phyloP scores from a whole-genome alignment of 2,113 vertebrate species.

The Tragelaphus imberbis region DNA sequence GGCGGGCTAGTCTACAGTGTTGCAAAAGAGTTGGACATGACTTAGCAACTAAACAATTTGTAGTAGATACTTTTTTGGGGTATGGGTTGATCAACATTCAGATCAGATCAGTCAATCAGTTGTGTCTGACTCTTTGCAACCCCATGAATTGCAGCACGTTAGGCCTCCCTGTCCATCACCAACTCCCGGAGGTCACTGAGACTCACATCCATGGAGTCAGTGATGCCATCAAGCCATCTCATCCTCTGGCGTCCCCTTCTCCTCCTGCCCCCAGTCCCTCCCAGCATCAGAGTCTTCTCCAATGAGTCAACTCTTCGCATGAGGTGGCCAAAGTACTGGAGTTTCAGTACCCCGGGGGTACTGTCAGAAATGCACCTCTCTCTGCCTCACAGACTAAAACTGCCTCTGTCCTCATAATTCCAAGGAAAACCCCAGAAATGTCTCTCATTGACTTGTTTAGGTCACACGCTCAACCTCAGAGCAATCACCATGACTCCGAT shows the following conservation, averaged over 20 bases:
- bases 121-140: no score
- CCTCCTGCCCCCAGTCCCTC: no score
- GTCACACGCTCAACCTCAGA: not conserved
- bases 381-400: not conserved
- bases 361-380: not conserved
- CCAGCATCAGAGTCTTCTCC: no score
- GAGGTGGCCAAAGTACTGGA: no score
- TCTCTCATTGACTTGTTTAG: not conserved
- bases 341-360: accelerated
- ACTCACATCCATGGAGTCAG: no score
- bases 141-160: no score
- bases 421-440: not conserved
- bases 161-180: no score
- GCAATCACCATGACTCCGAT: not conserved
- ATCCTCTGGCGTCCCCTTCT: no score
- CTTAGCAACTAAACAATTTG: not conserved
- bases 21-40: accelerated
- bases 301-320: no score
- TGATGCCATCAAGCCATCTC: no score
- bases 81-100: not conserved
- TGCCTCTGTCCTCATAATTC: not conserved
- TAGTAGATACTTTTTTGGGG: not conserved
- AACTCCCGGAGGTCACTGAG: no score
- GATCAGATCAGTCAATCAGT: no score
- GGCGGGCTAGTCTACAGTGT: not conserved